A percentile compares a stretch with the other conserved stretches of the same genome.
These are phyloP conservation scores for Rhagophthalmus giganteus DNA, from an alignment of 2,888 invertebrate genomes.

Conservation along the genomic window DNA sequence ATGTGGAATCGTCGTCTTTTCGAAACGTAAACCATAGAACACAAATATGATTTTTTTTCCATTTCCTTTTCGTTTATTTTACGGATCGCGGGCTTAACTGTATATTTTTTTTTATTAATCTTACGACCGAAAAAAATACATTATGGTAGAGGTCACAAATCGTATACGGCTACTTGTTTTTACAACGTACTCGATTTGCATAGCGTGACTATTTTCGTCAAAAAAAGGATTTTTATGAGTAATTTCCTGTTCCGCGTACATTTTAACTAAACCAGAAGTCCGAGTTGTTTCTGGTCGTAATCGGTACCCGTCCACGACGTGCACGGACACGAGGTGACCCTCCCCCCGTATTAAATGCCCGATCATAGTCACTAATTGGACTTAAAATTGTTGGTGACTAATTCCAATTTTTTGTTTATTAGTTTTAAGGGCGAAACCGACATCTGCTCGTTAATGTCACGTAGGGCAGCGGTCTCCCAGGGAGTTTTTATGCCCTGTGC, in stretches of 20 bases:
- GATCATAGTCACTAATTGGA: neutral
- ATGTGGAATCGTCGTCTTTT: too few relatives aligned
- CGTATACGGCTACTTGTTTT: neutral
- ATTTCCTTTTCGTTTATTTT: too few relatives aligned
- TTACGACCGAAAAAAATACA: too few relatives aligned
- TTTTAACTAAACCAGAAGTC: too few relatives aligned
- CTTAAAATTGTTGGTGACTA: conserved; percentile 1
- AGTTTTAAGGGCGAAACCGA: conserved; percentile 16
- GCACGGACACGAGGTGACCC: too few relatives aligned
- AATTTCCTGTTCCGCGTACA: neutral
- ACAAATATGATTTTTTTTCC: too few relatives aligned
- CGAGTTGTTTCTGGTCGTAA: too few relatives aligned
- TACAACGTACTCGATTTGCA: neutral
- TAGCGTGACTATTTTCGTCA: neutral
- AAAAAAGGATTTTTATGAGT: neutral
- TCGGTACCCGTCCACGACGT: too few relatives aligned
- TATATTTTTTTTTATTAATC: too few relatives aligned
- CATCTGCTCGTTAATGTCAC: conserved; percentile 16
- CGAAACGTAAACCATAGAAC: too few relatives aligned
- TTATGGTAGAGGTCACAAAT: neutral
- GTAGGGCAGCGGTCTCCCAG: conserved; percentile 19
- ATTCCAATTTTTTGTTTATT: conserved; percentile 9
- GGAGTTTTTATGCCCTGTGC: conserved; percentile 12
- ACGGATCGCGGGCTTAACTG: too few relatives aligned
- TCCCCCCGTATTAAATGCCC: too few relatives aligned